phyloP scores from a whole-genome alignment of 2,888 invertebrate species.

The Mythimna lalbum region DNA sequence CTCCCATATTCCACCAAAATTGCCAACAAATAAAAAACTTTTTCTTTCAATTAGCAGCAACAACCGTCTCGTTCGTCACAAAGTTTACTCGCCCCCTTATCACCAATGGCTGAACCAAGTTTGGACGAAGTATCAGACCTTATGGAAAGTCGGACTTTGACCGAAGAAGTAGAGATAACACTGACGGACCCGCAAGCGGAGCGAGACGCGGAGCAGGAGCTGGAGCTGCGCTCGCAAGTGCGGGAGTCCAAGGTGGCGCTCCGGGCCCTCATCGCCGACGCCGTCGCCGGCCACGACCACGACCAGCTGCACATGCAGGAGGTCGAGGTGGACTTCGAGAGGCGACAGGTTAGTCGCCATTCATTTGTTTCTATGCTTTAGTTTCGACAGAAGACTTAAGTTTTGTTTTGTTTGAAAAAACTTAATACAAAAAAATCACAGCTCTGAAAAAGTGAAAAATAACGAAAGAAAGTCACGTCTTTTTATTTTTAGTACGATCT shows the following conservation, averaged over 20 bases:
- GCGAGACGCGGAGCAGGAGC: constrained; percentile 10
- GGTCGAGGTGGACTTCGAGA: constrained; percentile 60
- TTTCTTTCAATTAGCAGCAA: constrained; percentile 46
- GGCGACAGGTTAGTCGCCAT: constrained; percentile 33
- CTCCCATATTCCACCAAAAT: not conserved
- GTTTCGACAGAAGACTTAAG: not conserved
- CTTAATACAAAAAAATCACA: not conserved
- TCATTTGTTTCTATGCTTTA: not conserved
- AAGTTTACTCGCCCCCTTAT: constrained; percentile 81
- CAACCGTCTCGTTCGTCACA: constrained; percentile 76
- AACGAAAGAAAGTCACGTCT: not conserved
- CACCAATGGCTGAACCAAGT: constrained; percentile 58
- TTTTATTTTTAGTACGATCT: not conserved
- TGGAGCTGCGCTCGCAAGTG: constrained; percentile 11
- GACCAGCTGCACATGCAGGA: constrained; percentile 67
- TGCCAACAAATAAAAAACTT: not conserved
- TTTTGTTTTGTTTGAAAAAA: not conserved
- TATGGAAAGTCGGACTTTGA: constrained; percentile 45
- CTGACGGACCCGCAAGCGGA: constrained; percentile 19
- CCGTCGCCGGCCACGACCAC: constrained; percentile 54
- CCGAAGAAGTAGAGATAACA: constrained; percentile 35
- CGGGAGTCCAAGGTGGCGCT: constrained; percentile 65
- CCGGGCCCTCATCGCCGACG: constrained; percentile 66
- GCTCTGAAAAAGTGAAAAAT: not conserved
- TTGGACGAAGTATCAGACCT: constrained; percentile 60